Evolutionary conservation across 30 jellyfish, hydroid and myxozoan genomes (phyloP).

Genomic region (Cassiopea andromeda): DNA sequence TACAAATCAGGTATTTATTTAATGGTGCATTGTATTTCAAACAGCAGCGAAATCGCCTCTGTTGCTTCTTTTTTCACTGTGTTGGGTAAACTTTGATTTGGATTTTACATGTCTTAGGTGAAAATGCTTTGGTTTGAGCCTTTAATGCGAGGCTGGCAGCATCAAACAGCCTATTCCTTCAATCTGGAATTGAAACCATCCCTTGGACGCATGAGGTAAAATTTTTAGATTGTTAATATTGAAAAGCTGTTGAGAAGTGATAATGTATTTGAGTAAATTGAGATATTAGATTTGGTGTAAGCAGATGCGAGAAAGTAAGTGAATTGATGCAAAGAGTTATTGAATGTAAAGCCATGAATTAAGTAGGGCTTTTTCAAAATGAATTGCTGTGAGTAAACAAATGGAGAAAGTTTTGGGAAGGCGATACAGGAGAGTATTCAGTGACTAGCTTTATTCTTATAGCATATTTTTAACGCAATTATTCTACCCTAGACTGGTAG

Average conservation of each 20-base stretch:
- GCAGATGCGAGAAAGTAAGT: too few relatives aligned
- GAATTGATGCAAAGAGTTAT: too few relatives aligned
- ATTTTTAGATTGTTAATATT: not conserved
- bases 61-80: too few relatives aligned
- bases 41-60: too few relatives aligned
- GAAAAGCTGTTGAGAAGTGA: not conserved
- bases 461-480: not conserved
- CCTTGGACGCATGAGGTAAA: slow-evolving; percentile 85
- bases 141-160: slow-evolving; percentile 88
- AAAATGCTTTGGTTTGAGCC: slow-evolving; percentile 91
- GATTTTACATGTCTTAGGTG: slow-evolving; percentile 21
- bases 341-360: too few relatives aligned
- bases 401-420: too few relatives aligned
- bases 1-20: slow-evolving; percentile 62
- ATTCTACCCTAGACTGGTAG: slow-evolving; percentile 35
- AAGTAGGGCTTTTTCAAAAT: too few relatives aligned
- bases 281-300: too few relatives aligned
- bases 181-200: slow-evolving; percentile 89
- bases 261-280: too few relatives aligned
- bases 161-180: slow-evolving; percentile 80
- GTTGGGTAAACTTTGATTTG: too few relatives aligned
- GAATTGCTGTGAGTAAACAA: too few relatives aligned
- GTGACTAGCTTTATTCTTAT: not conserved
- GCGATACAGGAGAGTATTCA: too few relatives aligned
- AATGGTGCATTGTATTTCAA: not conserved